Percentiles rank a stretch among this genome's conserved stretches.
phyloP scores from a whole-genome alignment of 2,113 vertebrate species.

The Hyperopisus bebe region DNA sequence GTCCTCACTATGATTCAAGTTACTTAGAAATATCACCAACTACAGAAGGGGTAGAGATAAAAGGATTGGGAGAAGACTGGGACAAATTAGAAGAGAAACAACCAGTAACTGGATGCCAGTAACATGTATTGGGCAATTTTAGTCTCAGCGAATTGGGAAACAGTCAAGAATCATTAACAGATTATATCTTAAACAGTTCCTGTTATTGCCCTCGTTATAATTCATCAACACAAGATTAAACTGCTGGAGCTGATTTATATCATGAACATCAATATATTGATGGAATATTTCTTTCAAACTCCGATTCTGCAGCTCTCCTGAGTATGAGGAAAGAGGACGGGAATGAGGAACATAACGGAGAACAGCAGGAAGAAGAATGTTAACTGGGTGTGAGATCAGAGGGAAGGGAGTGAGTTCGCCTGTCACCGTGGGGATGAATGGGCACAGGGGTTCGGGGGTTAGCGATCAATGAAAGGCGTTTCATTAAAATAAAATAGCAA shows the following conservation, averaged over 20 bases:
- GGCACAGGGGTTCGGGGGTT: not conserved
- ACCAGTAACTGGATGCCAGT: not conserved
- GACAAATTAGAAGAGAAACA: not conserved
- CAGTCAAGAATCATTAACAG: not conserved
- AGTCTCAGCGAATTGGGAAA: not conserved
- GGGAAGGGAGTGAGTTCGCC: not conserved
- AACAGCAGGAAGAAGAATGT: not conserved
- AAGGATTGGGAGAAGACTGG: not conserved
- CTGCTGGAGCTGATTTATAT: not conserved
- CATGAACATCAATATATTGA: not conserved
- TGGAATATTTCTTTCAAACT: not conserved
- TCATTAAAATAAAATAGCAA: not conserved
- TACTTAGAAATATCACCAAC: not conserved
- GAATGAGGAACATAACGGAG: not conserved
- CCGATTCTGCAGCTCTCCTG: not conserved
- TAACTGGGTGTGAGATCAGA: not conserved
- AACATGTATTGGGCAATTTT: not conserved
- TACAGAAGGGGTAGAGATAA: not conserved
- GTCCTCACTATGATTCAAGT: not conserved
- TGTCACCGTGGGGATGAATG: not conserved
- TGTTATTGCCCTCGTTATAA: not conserved
- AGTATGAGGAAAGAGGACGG: not conserved
- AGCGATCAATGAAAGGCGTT: not conserved
- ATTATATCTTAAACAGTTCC: not conserved
- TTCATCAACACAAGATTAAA: not conserved